phyloP scores from a whole-genome alignment of 2,888 invertebrate species.

The Orthonevra nobilis region DNA sequence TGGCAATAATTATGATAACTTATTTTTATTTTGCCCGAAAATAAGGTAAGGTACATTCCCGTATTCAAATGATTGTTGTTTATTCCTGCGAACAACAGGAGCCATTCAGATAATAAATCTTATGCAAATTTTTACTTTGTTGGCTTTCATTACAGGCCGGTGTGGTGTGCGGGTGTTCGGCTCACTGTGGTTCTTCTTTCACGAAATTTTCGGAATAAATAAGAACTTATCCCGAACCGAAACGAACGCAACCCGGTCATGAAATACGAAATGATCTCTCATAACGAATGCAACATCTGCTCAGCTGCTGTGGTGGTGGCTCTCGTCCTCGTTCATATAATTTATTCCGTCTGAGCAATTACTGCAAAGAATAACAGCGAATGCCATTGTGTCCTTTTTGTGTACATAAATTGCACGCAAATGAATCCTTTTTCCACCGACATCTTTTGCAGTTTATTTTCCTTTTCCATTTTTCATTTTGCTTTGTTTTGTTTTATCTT shows the following conservation, averaged over 20 bases:
- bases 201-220: conserved; percentile 50
- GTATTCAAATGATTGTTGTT: too few relatives aligned
- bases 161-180: too few relatives aligned
- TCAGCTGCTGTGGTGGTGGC: conserved; percentile 53
- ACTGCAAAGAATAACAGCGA: conserved; percentile 61
- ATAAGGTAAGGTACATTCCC: too few relatives aligned
- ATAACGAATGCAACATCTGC: conserved; percentile 57
- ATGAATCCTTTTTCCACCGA: conserved; percentile 58
- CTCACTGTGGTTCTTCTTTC: conserved; percentile 31
- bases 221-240: conserved; percentile 26
- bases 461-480: too few relatives aligned
- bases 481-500: too few relatives aligned
- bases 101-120: too few relatives aligned
- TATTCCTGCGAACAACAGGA: too few relatives aligned
- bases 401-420: conserved; percentile 68
- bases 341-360: conserved; percentile 72
- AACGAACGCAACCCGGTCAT: conserved; percentile 13
- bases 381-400: conserved; percentile 66
- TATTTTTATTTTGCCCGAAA: too few relatives aligned
- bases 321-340: conserved; percentile 61
- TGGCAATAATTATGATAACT: too few relatives aligned
- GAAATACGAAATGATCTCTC: too few relatives aligned
- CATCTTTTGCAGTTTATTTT: conserved; percentile 60
- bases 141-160: too few relatives aligned
- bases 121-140: too few relatives aligned